These are phyloP conservation scores for Callionymus lyra DNA, from an alignment of 2,113 vertebrate genomes.

Conservation along the genomic window DNA sequence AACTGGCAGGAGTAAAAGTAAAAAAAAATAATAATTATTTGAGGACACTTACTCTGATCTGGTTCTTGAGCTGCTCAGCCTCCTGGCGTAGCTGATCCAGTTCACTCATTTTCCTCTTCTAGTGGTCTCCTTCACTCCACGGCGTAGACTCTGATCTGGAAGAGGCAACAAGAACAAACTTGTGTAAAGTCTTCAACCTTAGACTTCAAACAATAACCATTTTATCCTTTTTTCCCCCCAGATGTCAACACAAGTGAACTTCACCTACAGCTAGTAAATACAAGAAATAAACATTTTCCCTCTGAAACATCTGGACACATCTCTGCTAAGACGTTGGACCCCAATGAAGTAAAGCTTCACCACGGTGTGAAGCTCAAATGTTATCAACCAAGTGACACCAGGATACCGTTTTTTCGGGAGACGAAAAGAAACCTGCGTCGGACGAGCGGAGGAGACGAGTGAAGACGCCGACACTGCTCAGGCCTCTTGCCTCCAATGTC, in stretches of 20 bases:
- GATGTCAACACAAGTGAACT: too few relatives aligned
- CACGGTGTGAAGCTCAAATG: too few relatives aligned
- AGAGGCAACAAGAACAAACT: slow-evolving; percentile 7
- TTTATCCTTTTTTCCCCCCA: too few relatives aligned
- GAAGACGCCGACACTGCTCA: slow-evolving; percentile 24
- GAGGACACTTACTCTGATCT: slow-evolving; percentile 84
- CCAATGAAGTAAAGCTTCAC: too few relatives aligned
- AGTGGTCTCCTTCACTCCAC: slow-evolving; percentile 74
- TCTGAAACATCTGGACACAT: too few relatives aligned
- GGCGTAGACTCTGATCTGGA: slow-evolving; percentile 78
- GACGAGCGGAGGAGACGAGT: slow-evolving; percentile 17
- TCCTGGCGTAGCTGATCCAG: slow-evolving; percentile 99
- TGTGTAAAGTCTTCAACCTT: too few relatives aligned
- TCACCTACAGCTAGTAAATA: too few relatives aligned
- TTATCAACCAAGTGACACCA: slow-evolving; percentile 10
- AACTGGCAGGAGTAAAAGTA: background rate
- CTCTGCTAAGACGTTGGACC: too few relatives aligned
- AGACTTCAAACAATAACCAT: too few relatives aligned
- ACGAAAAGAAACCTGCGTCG: slow-evolving; percentile 18
- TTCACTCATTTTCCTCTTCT: slow-evolving; percentile 94
- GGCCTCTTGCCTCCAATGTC: slow-evolving; percentile 63
- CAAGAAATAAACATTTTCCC: too few relatives aligned
- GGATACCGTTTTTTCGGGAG: slow-evolving; percentile 8
- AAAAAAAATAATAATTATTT: background rate
- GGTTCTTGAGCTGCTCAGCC: slow-evolving; percentile 99